phyloP scores from a whole-genome alignment of 2,113 vertebrate genomes.

The Hemichromis elongatus region DNA sequence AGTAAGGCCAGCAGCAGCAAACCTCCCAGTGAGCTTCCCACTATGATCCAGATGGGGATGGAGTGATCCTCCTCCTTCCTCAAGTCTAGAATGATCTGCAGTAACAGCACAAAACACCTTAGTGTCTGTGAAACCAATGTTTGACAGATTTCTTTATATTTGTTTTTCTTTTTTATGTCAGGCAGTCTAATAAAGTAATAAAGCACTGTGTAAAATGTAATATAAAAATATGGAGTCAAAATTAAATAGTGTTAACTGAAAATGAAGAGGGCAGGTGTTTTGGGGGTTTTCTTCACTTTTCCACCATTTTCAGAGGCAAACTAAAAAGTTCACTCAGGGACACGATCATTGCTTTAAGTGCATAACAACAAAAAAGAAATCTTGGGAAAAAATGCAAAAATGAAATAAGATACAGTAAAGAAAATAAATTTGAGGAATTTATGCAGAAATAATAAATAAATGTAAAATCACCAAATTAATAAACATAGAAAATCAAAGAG shows the following conservation, averaged over 20 bases:
- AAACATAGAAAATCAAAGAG: background rate
- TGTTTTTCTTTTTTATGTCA: background rate
- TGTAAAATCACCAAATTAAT: background rate
- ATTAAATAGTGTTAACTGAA: background rate
- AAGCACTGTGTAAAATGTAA: accelerated
- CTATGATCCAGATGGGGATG: constrained; percentile 86
- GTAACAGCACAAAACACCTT: background rate
- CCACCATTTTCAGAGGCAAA: background rate
- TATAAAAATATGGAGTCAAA: background rate
- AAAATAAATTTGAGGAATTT: background rate
- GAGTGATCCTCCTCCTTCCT: constrained; percentile 80
- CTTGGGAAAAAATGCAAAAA: background rate
- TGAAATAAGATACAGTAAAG: background rate
- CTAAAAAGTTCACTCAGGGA: background rate
- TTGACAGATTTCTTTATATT: background rate
- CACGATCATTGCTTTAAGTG: background rate
- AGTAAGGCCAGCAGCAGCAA: constrained; percentile 87
- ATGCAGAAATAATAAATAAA: background rate
- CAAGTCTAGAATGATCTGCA: constrained; percentile 83
- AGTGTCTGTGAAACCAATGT: background rate
- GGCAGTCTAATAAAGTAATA: background rate
- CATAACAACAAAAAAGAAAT: background rate
- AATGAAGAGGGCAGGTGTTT: accelerated
- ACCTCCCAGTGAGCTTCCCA: constrained; percentile 88
- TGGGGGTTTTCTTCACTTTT: background rate